Conservation (phyloP, 1,140 invertebrate genomes). For the Holotrichia oblita region DNA sequence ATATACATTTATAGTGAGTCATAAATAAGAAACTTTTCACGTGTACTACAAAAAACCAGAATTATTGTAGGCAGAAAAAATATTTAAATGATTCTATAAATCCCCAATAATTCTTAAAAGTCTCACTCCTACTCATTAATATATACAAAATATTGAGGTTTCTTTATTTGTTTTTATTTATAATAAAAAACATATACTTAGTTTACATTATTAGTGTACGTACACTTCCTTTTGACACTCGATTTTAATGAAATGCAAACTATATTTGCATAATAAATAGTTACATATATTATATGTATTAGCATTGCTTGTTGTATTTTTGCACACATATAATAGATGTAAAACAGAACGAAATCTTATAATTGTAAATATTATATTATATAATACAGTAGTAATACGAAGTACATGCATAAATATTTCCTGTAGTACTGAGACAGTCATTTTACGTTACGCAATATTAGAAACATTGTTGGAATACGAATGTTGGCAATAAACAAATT, state of each 20-base stretch:
- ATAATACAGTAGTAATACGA: constrained; percentile 2
- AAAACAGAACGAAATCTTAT: constrained; percentile 17
- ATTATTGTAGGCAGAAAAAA: too few species aligned
- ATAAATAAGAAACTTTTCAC: too few species aligned
- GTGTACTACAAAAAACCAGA: too few species aligned
- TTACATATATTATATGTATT: constrained; percentile 4
- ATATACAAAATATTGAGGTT: too few species aligned
- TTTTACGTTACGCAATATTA: constrained; percentile 8
- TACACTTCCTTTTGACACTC: not conserved
- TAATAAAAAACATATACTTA: too few species aligned
- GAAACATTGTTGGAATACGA: constrained; percentile 7
- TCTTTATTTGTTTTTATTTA: too few species aligned
- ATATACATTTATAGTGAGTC: too few species aligned
- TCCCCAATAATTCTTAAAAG: too few species aligned
- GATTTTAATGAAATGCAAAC: not conserved
- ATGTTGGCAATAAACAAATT: constrained; percentile 2
- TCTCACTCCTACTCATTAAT: too few species aligned
- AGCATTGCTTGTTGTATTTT: not conserved
- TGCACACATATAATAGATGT: not conserved
- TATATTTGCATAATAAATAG: constrained; percentile 18
- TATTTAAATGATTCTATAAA: too few species aligned
- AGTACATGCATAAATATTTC: constrained; percentile 18
- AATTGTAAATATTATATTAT: constrained; percentile 15
- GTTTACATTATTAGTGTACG: not conserved
- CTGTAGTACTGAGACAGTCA: not conserved